Base-by-base conservation (phyloP, 1,140 invertebrate genomes). In the Dinothrombium tinctorium region DNA sequence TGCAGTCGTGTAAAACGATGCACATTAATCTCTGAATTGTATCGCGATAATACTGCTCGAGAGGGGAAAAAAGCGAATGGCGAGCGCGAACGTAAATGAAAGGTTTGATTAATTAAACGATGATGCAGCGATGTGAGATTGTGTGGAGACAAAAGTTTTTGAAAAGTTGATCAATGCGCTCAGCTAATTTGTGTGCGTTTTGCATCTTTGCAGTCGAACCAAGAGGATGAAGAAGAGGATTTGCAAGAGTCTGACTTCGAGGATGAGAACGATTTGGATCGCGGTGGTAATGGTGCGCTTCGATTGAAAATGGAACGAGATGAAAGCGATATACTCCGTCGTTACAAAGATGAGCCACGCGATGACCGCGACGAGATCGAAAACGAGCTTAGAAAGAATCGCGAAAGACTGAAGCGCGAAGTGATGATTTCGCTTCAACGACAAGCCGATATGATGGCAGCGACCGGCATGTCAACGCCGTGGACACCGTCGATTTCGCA, bases 151-250 rank as follows among this genome's bases (percentile, higher is more conserved):
- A n/a, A n/a, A n/a, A n/a, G n/a, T n/a, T n/a, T n/a, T n/a, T n/a
- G n/a, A n/a, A n/a, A n/a, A n/a, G n/a, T n/a, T n/a, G n/a, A n/a
- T n/a, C n/a, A n/a, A n/a, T n/a, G n/a, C n/a, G n/a, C n/a, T n/a
- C n/a, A n/a, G n/a, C n/a, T n/a, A n/a, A n/a, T n/a, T n/a, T n/a
- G n/a, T n/a, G n/a, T n/a, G n/a, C n/a, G n/a, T n/a, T n/a, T n/a
- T n/a, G n/a, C n/a, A n/a, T n/a, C n/a, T n/a, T n/a, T n/a, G n/a
- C n/a, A n/a, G n/a, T n/a, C n/a, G n/a, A n/a, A n/a, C n/a, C n/a
- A 31, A 9, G 33, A 25, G 9, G 47, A 49, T 33, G 49, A 45
- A 24, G 49, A 45, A n/a, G 49, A 49, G 26, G 46, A 48, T n/a
- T 7, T 33, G 37, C 20, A 40, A 7, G 40, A 26, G 14, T 15